Evolutionary conservation across 2,797 vertebrate species (phyloP), one percentile per base, ranked within the genome.

Genomic region (Tokudaia tokunoshimensis): DNA sequence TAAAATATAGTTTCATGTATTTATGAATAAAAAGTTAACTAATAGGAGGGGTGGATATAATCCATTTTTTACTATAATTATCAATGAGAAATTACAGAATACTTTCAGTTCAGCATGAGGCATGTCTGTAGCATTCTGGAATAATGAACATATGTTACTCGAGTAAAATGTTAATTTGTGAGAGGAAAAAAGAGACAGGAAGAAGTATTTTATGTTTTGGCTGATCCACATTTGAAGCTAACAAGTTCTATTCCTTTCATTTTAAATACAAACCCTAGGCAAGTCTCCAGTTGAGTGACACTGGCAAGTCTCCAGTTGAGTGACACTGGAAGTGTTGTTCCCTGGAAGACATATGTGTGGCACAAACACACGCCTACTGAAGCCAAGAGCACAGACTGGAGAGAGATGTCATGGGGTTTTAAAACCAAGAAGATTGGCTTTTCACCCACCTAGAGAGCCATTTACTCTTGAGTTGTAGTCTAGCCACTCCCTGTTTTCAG

Each of bases 251-350:
- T 96, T 97, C 89, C 70, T 91, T 96, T 74, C 76, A 11, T 87
- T 96, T 96, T 31, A 95, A 95, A 95, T 89, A 95, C 80, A 96
- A 95, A 97, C 86, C 92, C 65, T 37, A 95, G 96, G 97, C 92
- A 96, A 87, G 86, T 94, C 80, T 94, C 96, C 96, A 97, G 70
- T 34, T 17, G 65, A 70, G 31, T 70, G 65, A 70, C 65, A 34
- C 65, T 34, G 65, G 65, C 37, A 75, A 84, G 85, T 94, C 75
- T 94, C 95, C 96, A 97, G 79, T 37, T 70, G 8, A 70, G 67
- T 70, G 67, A 70, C 67, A 70, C 67, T 70, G 67, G 34, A 19
- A 84, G 15, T 75, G 83, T 89, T 94, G 86, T 93, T 96, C 79
- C 57, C 86, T 83, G 81, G 52, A 91, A 97, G 78, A 91, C 91